These are phyloP conservation scores for Andrena camellia DNA, from an alignment of 2,888 invertebrate species.

Conservation along the genomic window DNA sequence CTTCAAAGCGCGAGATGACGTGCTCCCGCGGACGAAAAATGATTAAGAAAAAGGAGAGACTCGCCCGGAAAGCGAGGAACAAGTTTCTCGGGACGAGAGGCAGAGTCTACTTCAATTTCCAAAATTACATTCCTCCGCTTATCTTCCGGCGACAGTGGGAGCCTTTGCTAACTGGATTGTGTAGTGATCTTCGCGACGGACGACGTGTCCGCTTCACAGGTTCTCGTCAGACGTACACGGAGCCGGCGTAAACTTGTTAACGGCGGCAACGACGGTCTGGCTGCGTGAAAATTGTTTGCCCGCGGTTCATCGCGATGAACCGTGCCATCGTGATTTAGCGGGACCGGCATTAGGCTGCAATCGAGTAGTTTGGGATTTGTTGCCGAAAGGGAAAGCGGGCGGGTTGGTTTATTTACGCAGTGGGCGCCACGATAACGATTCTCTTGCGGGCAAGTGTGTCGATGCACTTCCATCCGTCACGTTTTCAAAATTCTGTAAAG, in stretches of 20 bases:
- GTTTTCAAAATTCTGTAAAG: too few species aligned
- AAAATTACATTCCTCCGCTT: conserved; percentile 62
- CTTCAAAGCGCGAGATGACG: background rate
- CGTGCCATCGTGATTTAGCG: conserved; percentile 15
- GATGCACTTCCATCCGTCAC: background rate
- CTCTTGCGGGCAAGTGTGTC: background rate
- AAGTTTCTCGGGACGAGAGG: background rate
- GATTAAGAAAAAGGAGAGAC: conserved; percentile 22
- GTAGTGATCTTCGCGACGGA: conserved; percentile 23
- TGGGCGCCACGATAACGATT: background rate
- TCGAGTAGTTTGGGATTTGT: background rate
- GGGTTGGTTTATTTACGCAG: conserved; percentile 18
- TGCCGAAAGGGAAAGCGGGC: conserved; percentile 10
- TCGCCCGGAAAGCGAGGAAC: background rate
- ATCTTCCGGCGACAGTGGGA: conserved; percentile 57
- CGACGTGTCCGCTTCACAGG: conserved; percentile 29
- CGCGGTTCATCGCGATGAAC: conserved; percentile 2
- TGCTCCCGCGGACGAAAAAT: conserved; percentile 2
- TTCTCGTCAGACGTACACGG: conserved; percentile 24
- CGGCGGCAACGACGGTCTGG: conserved; percentile 11
- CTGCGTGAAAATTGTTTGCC: conserved; percentile 35
- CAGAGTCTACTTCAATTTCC: conserved; percentile 54
- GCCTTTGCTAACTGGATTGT: conserved; percentile 45
- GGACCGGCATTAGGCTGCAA: conserved; percentile 17
- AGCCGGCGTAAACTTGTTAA: conserved; percentile 44